Conservation (phyloP, 2,888 invertebrate genomes). For the Caenorhabditis sp. region DNA sequence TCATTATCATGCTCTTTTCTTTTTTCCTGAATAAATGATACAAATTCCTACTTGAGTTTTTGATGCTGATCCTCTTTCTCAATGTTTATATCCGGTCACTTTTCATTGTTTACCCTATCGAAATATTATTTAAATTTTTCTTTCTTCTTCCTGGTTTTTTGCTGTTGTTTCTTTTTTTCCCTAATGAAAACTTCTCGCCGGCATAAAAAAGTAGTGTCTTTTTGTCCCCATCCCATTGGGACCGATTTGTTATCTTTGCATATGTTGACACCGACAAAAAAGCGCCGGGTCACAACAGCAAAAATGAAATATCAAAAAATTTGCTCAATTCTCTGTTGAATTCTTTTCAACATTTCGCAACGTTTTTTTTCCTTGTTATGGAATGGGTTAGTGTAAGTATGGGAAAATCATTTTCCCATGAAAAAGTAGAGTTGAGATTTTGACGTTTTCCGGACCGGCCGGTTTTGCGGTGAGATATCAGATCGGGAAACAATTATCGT, state of each 20-base stretch:
- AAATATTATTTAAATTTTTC: neutral
- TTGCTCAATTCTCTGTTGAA: neutral
- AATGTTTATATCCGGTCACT: slow-evolving; percentile 3
- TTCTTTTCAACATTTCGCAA: neutral
- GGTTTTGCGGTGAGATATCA: no score
- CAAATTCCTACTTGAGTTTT: no score
- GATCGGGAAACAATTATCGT: no score
- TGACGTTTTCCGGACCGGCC: no score
- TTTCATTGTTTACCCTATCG: neutral
- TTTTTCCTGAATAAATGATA: no score
- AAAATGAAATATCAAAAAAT: neutral
- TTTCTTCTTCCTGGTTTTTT: slow-evolving; percentile 3
- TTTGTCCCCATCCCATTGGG: neutral
- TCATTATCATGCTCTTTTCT: no score
- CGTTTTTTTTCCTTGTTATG: neutral
- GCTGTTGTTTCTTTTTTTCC: slow-evolving; percentile 3
- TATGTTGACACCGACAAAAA: neutral
- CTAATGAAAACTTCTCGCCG: slow-evolving; percentile 6
- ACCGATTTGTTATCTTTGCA: neutral
- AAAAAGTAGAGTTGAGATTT: no score
- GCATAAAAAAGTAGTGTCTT: neutral
- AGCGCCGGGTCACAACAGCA: neutral
- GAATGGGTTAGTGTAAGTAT: neutral
- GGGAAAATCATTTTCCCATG: no score
- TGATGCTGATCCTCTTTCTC: neutral